A percentile compares a stretch with the other conserved stretches of the same genome.
phyloP scores from a whole-genome alignment of 2,888 invertebrate genomes.

The Phortica magna region DNA sequence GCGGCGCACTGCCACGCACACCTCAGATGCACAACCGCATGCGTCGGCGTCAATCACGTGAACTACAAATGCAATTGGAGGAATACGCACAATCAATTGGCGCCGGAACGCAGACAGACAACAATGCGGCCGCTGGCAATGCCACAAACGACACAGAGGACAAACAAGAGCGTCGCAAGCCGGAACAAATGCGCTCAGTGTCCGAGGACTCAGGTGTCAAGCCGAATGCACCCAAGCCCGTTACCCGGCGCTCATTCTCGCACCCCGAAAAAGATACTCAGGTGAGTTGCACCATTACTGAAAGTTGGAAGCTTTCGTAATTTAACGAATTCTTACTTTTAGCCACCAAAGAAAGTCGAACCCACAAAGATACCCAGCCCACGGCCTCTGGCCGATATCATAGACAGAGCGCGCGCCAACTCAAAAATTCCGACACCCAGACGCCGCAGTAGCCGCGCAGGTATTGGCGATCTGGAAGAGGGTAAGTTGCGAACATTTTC shows the following conservation, averaged over 20 bases:
- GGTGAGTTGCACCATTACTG: conserved; percentile 49
- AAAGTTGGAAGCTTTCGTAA: neutral
- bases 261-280: conserved; percentile 77
- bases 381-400: conserved; percentile 73
- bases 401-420: conserved; percentile 71
- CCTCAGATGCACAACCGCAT: conserved; percentile 73
- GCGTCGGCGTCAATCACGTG: conserved; percentile 69
- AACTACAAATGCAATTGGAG: conserved; percentile 69
- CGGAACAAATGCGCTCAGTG: conserved; percentile 77
- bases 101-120: neutral
- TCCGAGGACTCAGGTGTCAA: conserved; percentile 76
- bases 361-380: conserved; percentile 75
- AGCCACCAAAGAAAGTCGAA: conserved; percentile 72
- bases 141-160: conserved; percentile 46
- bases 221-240: conserved; percentile 68
- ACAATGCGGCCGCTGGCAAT: neutral
- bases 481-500: conserved; percentile 55
- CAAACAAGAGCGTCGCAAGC: conserved; percentile 66
- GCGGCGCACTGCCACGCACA: conserved; percentile 70
- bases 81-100: conserved; percentile 53
- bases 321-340: conserved; percentile 21
- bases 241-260: conserved; percentile 76
- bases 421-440: conserved; percentile 72
- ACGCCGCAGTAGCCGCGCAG: conserved; percentile 68
- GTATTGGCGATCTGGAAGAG: conserved; percentile 60